Percentiles rank a stretch among this genome's conserved stretches.
Evolutionary conservation across 1,140 invertebrate genomes (phyloP).

Genomic region (Brevipalpus yothersi): DNA sequence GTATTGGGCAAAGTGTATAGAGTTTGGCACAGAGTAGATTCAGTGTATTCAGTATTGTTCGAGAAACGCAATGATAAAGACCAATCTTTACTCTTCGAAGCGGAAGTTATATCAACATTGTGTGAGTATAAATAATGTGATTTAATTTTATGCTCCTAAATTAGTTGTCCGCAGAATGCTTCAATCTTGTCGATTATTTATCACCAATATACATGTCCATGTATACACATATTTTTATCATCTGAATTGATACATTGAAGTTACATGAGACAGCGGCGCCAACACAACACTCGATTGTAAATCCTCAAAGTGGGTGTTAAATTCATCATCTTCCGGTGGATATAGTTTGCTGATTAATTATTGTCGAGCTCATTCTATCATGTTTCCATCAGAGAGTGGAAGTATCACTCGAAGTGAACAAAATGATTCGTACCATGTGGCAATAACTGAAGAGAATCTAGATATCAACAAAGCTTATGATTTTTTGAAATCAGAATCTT

Average conservation of each 20-base stretch:
- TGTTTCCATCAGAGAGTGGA: not conserved
- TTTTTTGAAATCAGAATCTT: constrained; percentile 38
- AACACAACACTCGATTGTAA: too few species aligned
- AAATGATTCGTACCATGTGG: too few species aligned
- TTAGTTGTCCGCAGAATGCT: not conserved
- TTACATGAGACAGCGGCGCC: too few species aligned
- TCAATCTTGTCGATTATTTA: too few species aligned
- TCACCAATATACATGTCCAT: too few species aligned
- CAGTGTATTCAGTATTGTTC: constrained; percentile 50
- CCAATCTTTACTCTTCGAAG: constrained; percentile 66
- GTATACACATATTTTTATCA: too few species aligned
- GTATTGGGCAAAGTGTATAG: constrained; percentile 78
- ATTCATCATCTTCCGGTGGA: too few species aligned
- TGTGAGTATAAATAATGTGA: constrained; percentile 27
- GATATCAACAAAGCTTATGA: constrained; percentile 37
- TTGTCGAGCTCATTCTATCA: too few species aligned
- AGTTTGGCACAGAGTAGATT: constrained; percentile 54
- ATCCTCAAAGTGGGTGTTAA: too few species aligned
- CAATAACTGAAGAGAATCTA: constrained; percentile 35
- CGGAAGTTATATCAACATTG: constrained; percentile 55
- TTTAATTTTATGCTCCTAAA: not conserved
- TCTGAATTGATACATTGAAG: too few species aligned
- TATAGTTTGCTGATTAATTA: too few species aligned
- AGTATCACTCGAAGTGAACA: too few species aligned
- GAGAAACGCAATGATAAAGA: constrained; percentile 54